Evolutionary conservation across 1,140 invertebrate genomes (phyloP).

Genomic region (Lerema accius): DNA sequence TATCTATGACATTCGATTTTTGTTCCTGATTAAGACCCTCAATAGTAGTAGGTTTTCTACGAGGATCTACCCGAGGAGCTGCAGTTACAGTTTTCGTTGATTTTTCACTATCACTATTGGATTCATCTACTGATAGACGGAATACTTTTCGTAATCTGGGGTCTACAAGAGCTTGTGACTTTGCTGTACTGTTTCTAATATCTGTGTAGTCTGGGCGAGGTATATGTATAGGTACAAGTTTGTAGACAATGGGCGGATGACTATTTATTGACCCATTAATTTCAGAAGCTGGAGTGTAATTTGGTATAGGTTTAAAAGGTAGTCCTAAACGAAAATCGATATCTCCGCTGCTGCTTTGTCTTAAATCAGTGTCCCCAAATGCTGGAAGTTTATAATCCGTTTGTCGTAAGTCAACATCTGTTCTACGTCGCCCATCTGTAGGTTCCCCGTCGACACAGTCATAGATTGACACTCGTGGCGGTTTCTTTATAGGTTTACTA

Average conservation of each 20-base stretch:
- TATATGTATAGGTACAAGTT: slow-evolving; percentile 86
- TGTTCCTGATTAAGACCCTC: slow-evolving; percentile 57
- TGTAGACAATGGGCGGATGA: slow-evolving; percentile 89
- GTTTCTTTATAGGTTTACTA: slow-evolving; percentile 57
- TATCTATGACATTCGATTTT: slow-evolving; percentile 78
- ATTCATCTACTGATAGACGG: slow-evolving; percentile 84
- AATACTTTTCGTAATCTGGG: slow-evolving; percentile 89
- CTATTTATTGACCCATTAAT: slow-evolving; percentile 91
- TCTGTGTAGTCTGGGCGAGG: slow-evolving; percentile 89
- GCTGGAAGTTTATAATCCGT: slow-evolving; percentile 71
- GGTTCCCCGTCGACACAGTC: slow-evolving; percentile 79
- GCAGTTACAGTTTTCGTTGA: slow-evolving; percentile 46
- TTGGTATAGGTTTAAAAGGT: slow-evolving; percentile 89
- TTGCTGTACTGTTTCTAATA: slow-evolving; percentile 87
- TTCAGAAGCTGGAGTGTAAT: slow-evolving; percentile 91
- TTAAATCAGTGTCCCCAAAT: slow-evolving; percentile 83
- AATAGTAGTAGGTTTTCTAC: slow-evolving; percentile 79
- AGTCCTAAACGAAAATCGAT: slow-evolving; percentile 88
- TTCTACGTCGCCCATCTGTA: slow-evolving; percentile 72
- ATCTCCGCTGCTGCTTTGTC: slow-evolving; percentile 83
- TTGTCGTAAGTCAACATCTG: slow-evolving; percentile 85
- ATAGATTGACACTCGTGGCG: slow-evolving; percentile 75
- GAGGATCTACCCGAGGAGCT: slow-evolving; percentile 79
- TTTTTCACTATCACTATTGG: slow-evolving; percentile 80
- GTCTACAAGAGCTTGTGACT: slow-evolving; percentile 88